phyloP scores from a whole-genome alignment of 2,113 vertebrate species.

The Lophochroa leadbeateri region DNA sequence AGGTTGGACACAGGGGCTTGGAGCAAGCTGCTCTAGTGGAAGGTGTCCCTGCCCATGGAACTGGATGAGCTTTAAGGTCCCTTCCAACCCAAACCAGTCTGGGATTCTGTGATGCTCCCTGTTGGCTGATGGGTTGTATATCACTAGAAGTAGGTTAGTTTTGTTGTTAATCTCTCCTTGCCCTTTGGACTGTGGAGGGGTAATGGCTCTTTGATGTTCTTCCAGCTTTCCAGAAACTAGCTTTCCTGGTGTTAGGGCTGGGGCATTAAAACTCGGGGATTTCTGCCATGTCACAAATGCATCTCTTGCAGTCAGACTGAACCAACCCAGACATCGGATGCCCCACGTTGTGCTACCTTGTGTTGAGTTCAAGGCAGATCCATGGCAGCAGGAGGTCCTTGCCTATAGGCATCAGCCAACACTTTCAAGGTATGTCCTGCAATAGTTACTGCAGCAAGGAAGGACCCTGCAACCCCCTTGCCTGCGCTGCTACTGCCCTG shows the following conservation, averaged over 20 bases:
- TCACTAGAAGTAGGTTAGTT: background rate
- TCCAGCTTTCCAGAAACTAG: background rate
- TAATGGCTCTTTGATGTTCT: background rate
- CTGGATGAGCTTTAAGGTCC: background rate
- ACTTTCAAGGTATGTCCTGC: background rate
- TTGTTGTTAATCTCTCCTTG: background rate
- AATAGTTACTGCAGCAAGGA: background rate
- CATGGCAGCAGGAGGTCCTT: background rate
- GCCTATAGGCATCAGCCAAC: background rate
- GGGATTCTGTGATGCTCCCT: background rate
- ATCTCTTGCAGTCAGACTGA: background rate
- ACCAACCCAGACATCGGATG: background rate
- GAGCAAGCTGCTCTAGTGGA: background rate
- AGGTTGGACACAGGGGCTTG: background rate
- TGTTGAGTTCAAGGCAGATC: background rate
- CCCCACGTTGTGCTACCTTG: fast-evolving
- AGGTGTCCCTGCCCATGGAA: background rate
- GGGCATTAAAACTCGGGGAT: background rate
- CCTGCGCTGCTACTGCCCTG: background rate
- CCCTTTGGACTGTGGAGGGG: background rate
- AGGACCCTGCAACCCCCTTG: background rate
- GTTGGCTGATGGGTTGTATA: background rate
- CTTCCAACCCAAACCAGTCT: background rate
- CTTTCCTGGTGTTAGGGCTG: background rate
- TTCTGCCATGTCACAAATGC: background rate